phyloP scores from a whole-genome alignment of 2,113 vertebrate genomes.

The Thamnaconus septentrionalis region DNA sequence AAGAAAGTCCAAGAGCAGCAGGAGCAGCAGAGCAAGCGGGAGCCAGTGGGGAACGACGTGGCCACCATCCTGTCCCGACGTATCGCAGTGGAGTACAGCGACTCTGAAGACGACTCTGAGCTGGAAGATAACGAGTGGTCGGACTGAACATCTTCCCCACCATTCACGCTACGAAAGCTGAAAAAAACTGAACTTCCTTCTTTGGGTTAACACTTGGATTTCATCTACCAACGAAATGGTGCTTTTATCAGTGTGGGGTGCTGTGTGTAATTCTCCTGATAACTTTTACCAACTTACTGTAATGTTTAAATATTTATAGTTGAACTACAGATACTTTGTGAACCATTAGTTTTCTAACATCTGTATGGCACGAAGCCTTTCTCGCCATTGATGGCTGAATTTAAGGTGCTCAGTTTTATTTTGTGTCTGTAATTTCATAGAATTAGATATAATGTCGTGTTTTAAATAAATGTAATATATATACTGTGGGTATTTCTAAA shows the following conservation, averaged over 20 bases:
- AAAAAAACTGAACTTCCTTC: neutral
- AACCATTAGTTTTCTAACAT: too few relatives aligned
- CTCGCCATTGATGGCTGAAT: too few relatives aligned
- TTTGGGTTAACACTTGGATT: slow-evolving; percentile 33
- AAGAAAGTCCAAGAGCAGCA: slow-evolving; percentile 96
- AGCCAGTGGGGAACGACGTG: slow-evolving; percentile 91
- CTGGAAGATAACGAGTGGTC: slow-evolving; percentile 96
- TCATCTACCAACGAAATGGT: neutral
- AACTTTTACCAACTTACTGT: neutral
- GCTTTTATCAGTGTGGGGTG: neutral
- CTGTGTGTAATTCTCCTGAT: slow-evolving; percentile 6
- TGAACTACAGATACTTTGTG: too few relatives aligned
- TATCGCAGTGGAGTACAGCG: slow-evolving; percentile 94
- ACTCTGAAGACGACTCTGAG: slow-evolving; percentile 93
- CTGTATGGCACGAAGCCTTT: too few relatives aligned
- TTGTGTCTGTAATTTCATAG: too few relatives aligned
- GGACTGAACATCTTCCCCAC: slow-evolving; percentile 66
- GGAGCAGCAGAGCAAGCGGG: slow-evolving; percentile 89
- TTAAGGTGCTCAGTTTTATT: too few relatives aligned
- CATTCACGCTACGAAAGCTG: neutral
- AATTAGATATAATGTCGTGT: too few relatives aligned
- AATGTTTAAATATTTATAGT: too few relatives aligned
- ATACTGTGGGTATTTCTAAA: neutral
- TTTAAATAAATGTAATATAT: neutral
- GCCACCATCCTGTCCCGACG: slow-evolving; percentile 94